These are phyloP conservation scores for Drosophila subpulchrella DNA, from an alignment of 1,140 invertebrate species.

Conservation along the genomic window DNA sequence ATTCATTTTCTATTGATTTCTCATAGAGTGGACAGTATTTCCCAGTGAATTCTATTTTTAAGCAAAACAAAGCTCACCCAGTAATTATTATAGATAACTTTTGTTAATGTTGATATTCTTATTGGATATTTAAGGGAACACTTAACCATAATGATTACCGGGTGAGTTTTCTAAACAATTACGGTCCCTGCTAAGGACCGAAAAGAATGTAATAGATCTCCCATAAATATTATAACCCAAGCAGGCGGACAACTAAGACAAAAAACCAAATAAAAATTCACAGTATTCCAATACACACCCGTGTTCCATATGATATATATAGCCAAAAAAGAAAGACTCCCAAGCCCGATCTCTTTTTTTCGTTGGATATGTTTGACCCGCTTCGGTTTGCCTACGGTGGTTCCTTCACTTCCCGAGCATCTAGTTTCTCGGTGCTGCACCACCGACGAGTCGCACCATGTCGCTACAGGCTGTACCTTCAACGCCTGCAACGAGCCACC, in stretches of 20 bases:
- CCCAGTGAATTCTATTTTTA: neutral
- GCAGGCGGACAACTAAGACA: slow-evolving; percentile 24
- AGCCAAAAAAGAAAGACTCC: neutral
- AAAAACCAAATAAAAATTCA: slow-evolving; percentile 35
- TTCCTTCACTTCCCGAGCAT: neutral
- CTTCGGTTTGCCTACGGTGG: neutral
- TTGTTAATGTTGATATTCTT: neutral
- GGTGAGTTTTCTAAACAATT: neutral
- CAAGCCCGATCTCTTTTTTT: too few species aligned
- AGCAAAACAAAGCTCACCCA: neutral
- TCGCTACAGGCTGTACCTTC: neutral
- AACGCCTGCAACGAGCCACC: slow-evolving; percentile 20
- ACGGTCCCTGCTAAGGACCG: slow-evolving; percentile 10
- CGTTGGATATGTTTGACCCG: neutral
- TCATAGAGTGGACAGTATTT: neutral
- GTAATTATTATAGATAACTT: neutral
- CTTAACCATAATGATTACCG: neutral
- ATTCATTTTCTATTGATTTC: neutral
- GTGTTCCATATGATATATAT: neutral
- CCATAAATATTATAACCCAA: neutral
- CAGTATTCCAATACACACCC: slow-evolving; percentile 34
- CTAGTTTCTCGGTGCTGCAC: neutral
- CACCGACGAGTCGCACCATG: neutral
- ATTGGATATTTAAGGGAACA: neutral
- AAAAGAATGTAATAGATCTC: slow-evolving; percentile 1